Percentiles rank a stretch among this genome's conserved stretches.
Evolutionary conservation across 2,113 vertebrate species (phyloP).

Genomic region (Butastur rufipennis): DNA sequence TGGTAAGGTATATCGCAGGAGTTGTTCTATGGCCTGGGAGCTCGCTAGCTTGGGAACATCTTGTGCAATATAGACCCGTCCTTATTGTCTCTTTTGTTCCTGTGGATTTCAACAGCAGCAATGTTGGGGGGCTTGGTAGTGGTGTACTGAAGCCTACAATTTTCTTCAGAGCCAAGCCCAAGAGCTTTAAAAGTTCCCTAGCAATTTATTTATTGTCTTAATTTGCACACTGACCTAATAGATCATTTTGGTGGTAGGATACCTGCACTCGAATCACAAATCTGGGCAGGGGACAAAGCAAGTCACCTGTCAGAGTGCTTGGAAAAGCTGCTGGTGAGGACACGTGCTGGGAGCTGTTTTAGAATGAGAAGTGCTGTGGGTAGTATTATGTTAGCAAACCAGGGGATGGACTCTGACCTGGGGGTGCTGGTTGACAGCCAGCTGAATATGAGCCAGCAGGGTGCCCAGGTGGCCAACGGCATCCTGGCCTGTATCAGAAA

Average conservation of each 20-base stretch:
- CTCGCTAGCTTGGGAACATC: background rate
- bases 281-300: background rate
- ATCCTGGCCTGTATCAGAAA: too few relatives aligned
- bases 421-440: too few relatives aligned
- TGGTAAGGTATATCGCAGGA: background rate
- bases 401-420: background rate
- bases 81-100: background rate
- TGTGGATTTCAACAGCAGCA: background rate
- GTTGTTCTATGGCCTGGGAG: background rate
- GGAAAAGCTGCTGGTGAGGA: background rate
- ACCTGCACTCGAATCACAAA: background rate
- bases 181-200: background rate
- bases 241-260: background rate
- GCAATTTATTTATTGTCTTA: background rate
- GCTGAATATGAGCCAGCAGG: too few relatives aligned
- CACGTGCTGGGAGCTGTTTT: background rate
- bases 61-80: background rate
- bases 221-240: background rate
- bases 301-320: background rate
- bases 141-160: background rate
- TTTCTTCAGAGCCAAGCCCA: background rate
- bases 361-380: background rate
- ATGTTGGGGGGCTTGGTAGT: accelerated
- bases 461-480: too few relatives aligned
- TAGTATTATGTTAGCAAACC: background rate